phyloP scores from a whole-genome alignment of 2,797 vertebrate genomes.

The Acanthurus tractus region DNA sequence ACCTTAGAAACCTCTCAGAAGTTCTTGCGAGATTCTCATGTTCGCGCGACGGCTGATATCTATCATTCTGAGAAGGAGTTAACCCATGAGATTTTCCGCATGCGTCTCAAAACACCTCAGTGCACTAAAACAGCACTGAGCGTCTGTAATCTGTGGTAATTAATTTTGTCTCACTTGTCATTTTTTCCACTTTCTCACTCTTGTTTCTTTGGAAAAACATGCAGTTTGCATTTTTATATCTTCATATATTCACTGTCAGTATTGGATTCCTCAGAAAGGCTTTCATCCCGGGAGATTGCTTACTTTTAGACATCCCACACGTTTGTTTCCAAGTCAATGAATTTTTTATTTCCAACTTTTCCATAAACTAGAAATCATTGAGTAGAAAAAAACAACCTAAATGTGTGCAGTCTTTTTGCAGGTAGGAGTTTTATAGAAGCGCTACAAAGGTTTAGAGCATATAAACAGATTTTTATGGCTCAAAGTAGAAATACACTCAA shows the following conservation, averaged over 20 bases:
- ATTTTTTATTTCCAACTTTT: constrained; percentile 26
- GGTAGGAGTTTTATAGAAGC: constrained; percentile 7
- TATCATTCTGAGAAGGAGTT: constrained; percentile 11
- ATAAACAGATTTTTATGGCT: not conserved
- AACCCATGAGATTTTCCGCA: constrained; percentile 7
- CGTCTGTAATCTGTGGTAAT: constrained; percentile 24
- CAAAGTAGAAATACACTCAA: constrained; percentile 5
- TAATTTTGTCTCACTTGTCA: constrained; percentile 33
- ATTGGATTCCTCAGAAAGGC: constrained; percentile 37
- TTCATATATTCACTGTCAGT: constrained; percentile 23
- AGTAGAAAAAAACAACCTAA: constrained; percentile 8
- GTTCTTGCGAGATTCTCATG: constrained; percentile 1
- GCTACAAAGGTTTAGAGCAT: constrained; percentile 27
- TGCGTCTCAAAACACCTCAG: not conserved
- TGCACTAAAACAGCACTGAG: constrained; percentile 8
- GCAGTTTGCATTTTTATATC: constrained; percentile 29
- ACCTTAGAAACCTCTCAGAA: not conserved
- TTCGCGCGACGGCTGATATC: constrained; percentile 9
- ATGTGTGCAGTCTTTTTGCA: constrained; percentile 5
- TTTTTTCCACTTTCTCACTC: constrained; percentile 25
- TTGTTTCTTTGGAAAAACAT: constrained; percentile 21
- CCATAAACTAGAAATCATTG: not conserved
- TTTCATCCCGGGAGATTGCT: constrained; percentile 17
- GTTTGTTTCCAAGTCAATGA: constrained; percentile 35
- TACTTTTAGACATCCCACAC: constrained; percentile 26